Evolutionary conservation across 2,797 vertebrate species (phyloP).

Genomic region (Serranus cabrilla): DNA sequence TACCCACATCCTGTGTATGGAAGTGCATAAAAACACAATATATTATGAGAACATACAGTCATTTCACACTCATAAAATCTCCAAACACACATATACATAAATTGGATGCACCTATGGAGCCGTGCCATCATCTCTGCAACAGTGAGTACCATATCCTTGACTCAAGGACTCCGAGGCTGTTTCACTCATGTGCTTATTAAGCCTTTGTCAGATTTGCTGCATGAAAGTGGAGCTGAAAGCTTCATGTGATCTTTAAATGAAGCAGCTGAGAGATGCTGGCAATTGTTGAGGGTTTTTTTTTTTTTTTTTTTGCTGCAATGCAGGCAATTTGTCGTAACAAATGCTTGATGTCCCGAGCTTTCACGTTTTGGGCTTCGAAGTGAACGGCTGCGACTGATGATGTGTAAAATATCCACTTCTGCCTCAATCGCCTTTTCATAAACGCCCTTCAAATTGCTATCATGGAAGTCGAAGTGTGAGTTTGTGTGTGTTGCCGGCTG

Average conservation of each 20-base stretch:
- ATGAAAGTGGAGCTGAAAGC: slow-evolving; percentile 36
- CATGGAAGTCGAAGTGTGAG: slow-evolving; percentile 36
- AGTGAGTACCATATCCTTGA: slow-evolving; percentile 34
- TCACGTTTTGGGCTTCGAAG: slow-evolving; percentile 29
- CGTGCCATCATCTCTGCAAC: slow-evolving; percentile 5
- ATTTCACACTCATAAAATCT: slow-evolving; percentile 1
- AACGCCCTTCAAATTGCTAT: slow-evolving; percentile 60
- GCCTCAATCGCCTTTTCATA: slow-evolving; percentile 56
- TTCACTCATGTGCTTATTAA: slow-evolving; percentile 27
- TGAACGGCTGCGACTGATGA: slow-evolving; percentile 48
- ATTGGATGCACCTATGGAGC: slow-evolving; percentile 6
- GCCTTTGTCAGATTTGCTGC: slow-evolving; percentile 26
- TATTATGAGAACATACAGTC: not conserved
- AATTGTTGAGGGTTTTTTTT: slow-evolving; percentile 17
- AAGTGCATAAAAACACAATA: not conserved
- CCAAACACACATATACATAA: not conserved
- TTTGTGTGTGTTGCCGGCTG: slow-evolving; percentile 9
- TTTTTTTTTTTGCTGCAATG: slow-evolving; percentile 33
- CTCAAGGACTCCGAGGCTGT: slow-evolving; percentile 30
- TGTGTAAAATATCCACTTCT: slow-evolving; percentile 70
- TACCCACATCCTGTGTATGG: not conserved
- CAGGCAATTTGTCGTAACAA: slow-evolving; percentile 48
- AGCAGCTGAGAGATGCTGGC: slow-evolving; percentile 18
- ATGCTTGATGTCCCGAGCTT: slow-evolving; percentile 36
- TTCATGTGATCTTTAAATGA: slow-evolving; percentile 54